These are phyloP conservation scores for Anniella stebbinsi DNA, from an alignment of 2,797 vertebrate species.

Conservation along the genomic window DNA sequence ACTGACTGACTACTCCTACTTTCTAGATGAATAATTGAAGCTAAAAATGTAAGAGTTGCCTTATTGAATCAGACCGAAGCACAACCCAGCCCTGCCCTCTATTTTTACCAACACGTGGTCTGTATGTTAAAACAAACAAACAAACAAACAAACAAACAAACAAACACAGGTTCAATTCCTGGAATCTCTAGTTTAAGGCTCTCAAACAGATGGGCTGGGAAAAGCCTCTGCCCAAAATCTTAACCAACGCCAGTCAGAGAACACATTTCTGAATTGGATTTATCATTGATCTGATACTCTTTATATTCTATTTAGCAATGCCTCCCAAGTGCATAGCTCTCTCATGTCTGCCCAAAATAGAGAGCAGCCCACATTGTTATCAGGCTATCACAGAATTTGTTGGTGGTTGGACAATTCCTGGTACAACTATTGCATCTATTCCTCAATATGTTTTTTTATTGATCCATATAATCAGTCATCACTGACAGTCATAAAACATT, in stretches of 20 bases:
- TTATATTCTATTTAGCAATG: not conserved
- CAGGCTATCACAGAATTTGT: conserved; percentile 36
- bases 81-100: not conserved
- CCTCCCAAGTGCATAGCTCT: conserved; percentile 45
- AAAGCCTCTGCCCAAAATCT: not conserved
- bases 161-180: not conserved
- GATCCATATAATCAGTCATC: conserved; percentile 33
- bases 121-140: not conserved
- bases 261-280: not conserved
- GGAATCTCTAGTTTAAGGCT: not conserved
- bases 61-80: not conserved
- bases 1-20: not conserved
- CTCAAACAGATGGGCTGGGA: not conserved
- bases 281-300: not conserved
- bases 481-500: not conserved
- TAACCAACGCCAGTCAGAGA: not conserved
- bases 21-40: not conserved
- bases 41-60: not conserved
- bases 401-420: conserved; percentile 49
- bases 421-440: conserved; percentile 18
- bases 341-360: conserved; percentile 35
- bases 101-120: not conserved
- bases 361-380: conserved; percentile 21
- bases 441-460: conserved; percentile 50
- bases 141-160: no score